Conservation (phyloP, 1,140 invertebrate genomes). For the Daktulosphaira vitifoliae region DNA sequence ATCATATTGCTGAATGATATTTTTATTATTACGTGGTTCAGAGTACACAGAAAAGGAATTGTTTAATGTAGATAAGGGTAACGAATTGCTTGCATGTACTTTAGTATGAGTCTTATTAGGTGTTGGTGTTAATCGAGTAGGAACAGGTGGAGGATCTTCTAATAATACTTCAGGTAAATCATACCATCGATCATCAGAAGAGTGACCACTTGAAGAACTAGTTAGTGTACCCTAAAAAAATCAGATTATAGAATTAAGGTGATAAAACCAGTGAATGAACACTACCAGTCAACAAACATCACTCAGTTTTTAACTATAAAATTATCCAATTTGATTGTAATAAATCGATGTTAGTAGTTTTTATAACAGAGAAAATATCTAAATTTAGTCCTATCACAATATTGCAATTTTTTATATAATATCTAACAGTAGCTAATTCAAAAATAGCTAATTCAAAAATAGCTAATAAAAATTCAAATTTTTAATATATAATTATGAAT, state of each 20-base stretch:
- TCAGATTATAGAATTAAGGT: too few species aligned
- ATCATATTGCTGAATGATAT: conserved; percentile 32
- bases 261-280: too few species aligned
- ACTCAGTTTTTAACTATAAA: too few species aligned
- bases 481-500: too few species aligned
- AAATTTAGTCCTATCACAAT: not conserved
- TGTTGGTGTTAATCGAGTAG: conserved; percentile 39
- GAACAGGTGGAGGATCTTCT: conserved; percentile 48
- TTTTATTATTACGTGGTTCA: conserved; percentile 18
- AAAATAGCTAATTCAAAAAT: too few species aligned
- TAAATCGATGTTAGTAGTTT: not conserved
- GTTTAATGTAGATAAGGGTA: conserved; percentile 44
- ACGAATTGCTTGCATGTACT: conserved; percentile 44
- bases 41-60: conserved; percentile 41
- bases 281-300: too few species aligned
- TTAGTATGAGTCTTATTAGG: conserved; percentile 35
- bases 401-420: not conserved
- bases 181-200: conserved; percentile 59
- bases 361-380: not conserved
- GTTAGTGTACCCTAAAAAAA: conserved; percentile 50
- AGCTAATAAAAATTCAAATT: too few species aligned
- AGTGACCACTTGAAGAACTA: conserved; percentile 56
- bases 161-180: conserved; percentile 46
- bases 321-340: too few species aligned
- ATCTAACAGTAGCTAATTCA: too few species aligned